phyloP scores from a whole-genome alignment of 2,113 vertebrate species.

The Otus sunia region DNA sequence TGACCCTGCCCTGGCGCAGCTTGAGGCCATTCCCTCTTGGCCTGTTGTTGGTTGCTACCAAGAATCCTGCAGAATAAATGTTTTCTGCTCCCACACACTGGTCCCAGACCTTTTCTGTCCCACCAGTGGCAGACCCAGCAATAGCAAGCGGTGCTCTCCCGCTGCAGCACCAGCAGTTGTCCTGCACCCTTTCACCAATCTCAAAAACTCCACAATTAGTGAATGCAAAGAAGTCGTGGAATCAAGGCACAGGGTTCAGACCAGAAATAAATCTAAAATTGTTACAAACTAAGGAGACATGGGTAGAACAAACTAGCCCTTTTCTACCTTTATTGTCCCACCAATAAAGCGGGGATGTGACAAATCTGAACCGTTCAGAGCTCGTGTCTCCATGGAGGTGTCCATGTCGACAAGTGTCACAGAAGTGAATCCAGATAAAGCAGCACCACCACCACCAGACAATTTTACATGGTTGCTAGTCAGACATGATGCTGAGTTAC shows the following conservation, averaged over 20 bases:
- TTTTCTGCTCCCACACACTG: neutral
- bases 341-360: neutral
- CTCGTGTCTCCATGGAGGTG: neutral
- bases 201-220: neutral
- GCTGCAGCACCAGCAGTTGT: accelerated
- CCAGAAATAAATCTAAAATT: neutral
- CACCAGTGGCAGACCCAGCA: neutral
- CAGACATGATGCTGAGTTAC: neutral
- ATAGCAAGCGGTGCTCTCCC: neutral
- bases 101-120: neutral
- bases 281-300: neutral
- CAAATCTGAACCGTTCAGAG: neutral
- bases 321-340: neutral
- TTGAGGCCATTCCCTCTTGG: too few species aligned
- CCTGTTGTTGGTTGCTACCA: neutral
- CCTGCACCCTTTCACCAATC: accelerated
- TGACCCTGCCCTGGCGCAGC: too few species aligned
- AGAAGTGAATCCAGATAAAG: neutral
- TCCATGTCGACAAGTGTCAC: accelerated
- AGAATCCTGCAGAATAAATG: neutral
- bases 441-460: neutral
- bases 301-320: neutral
- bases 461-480: neutral
- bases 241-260: neutral
- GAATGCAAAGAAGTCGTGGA: neutral